Percentiles rank a stretch among this genome's conserved stretches.
These are phyloP conservation scores for Burhinus oedicnemus DNA, from an alignment of 2,113 vertebrate genomes.

Conservation along the genomic window DNA sequence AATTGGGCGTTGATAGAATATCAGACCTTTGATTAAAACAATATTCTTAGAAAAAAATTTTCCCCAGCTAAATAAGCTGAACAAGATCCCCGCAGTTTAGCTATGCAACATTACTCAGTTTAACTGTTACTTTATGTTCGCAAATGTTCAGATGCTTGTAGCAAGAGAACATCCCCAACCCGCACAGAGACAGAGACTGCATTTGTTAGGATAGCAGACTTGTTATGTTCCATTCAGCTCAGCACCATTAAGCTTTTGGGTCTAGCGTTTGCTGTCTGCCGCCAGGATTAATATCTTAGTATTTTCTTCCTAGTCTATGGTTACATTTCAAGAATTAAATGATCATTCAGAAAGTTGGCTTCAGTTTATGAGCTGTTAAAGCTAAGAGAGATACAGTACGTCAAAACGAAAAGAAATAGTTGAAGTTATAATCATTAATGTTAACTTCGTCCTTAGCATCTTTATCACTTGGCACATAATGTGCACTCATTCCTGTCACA, in stretches of 20 bases:
- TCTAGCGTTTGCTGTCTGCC: slow-evolving; percentile 48
- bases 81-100: slow-evolving; percentile 40
- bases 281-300: slow-evolving; percentile 68
- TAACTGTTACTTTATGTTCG: slow-evolving; percentile 58
- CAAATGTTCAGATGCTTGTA: slow-evolving; percentile 2
- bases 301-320: slow-evolving; percentile 49
- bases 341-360: slow-evolving; percentile 73
- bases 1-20: neutral
- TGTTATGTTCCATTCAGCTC: slow-evolving; percentile 67
- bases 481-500: neutral
- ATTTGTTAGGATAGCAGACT: slow-evolving; percentile 59
- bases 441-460: slow-evolving; percentile 15
- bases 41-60: slow-evolving; percentile 35
- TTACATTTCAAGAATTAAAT: slow-evolving; percentile 76
- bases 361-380: slow-evolving; percentile 77
- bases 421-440: slow-evolving; percentile 17
- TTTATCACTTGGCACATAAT: neutral
- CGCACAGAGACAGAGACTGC: neutral
- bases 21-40: slow-evolving; percentile 62
- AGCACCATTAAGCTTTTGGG: slow-evolving; percentile 69
- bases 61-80: slow-evolving; percentile 5
- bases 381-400: neutral
- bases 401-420: slow-evolving; percentile 37
- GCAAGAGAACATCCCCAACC: slow-evolving; percentile 4
- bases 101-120: slow-evolving; percentile 58